Evolutionary conservation across 2,797 vertebrate species (phyloP).

Genomic region (Onychomys arenicola): DNA sequence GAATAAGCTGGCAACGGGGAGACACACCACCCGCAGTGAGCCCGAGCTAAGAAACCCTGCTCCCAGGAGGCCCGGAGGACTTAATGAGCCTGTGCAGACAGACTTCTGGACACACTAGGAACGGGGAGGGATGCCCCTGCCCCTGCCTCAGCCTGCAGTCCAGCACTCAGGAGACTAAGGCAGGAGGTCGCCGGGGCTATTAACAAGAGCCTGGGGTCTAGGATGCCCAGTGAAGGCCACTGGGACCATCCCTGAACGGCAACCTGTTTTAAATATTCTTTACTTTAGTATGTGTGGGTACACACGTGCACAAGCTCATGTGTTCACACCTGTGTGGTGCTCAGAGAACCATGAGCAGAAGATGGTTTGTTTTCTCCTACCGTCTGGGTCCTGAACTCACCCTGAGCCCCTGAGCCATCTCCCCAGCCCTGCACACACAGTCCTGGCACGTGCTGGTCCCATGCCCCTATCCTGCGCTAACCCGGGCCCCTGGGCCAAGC

Average conservation of each 20-base stretch:
- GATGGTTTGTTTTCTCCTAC: neutral
- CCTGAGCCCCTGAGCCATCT: neutral
- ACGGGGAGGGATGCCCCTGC: neutral
- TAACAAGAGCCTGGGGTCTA: neutral
- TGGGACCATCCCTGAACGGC: neutral
- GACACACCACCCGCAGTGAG: neutral
- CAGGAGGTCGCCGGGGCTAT: neutral
- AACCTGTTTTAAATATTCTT: neutral
- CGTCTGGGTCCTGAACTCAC: neutral
- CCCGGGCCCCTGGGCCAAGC: slow-evolving; percentile 70
- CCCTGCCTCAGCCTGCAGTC: neutral
- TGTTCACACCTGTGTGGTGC: neutral
- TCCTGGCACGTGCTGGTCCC: neutral
- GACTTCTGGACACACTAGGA: neutral
- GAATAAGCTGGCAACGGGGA: neutral
- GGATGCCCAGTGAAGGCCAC: neutral
- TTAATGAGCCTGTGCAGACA: neutral
- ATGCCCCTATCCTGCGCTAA: neutral
- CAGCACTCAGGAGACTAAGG: neutral
- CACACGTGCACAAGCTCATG: neutral
- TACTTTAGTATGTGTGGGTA: neutral
- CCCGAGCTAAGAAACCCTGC: neutral
- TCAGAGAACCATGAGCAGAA: neutral
- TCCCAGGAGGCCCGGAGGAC: neutral
- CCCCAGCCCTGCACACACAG: neutral